These are phyloP conservation scores for Cotesia glomerata DNA, from an alignment of 1,140 invertebrate species.

Conservation along the genomic window DNA sequence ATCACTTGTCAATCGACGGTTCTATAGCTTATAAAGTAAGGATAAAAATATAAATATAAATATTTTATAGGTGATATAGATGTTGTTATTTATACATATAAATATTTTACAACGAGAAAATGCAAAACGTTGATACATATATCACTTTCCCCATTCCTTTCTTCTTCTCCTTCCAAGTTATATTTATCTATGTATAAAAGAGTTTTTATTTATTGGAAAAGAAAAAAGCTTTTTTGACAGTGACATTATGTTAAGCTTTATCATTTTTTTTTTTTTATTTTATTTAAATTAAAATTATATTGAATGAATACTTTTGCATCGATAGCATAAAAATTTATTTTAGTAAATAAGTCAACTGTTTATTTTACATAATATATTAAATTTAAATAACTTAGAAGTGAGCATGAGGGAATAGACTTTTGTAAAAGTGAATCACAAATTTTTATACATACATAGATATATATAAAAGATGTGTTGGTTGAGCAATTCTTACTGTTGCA, in stretches of 20 bases:
- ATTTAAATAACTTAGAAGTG: no score
- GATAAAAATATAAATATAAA: no score
- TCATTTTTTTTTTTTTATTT: background rate
- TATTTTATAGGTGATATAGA: background rate
- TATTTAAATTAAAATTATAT: background rate
- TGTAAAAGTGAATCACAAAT: no score
- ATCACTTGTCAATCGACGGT: background rate
- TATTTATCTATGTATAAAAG: background rate
- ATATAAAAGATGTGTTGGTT: no score
- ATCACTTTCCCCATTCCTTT: slow-evolving; percentile 1
- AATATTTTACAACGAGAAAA: slow-evolving; percentile 6
- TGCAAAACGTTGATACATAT: background rate
- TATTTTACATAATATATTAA: no score
- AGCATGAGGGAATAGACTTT: no score
- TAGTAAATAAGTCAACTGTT: no score
- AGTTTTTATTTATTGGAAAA: background rate
- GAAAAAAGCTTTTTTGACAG: background rate
- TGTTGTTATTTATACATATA: slow-evolving; percentile 3
- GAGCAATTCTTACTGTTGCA: background rate
- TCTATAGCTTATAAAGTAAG: background rate
- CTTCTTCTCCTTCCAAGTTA: background rate
- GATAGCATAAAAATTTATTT: no score
- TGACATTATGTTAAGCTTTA: background rate
- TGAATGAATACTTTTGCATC: background rate
- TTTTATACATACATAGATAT: no score